Percentiles rank a stretch among this genome's conserved stretches.
These are phyloP conservation scores for Alfaro cultratus DNA, from an alignment of 2,797 vertebrate genomes.

Conservation along the genomic window DNA sequence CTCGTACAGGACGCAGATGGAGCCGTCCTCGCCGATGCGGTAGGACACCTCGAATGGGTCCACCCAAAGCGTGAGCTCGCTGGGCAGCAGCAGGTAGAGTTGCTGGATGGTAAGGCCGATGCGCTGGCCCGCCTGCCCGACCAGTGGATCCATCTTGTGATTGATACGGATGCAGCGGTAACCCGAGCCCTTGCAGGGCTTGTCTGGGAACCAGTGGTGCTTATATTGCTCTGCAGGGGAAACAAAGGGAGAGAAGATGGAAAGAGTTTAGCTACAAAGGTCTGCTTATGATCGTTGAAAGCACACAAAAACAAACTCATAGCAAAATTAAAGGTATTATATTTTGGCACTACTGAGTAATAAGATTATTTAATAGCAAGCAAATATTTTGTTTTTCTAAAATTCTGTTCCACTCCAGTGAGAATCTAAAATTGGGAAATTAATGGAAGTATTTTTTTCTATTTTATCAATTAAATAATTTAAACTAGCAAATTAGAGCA, in stretches of 20 bases:
- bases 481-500: neutral
- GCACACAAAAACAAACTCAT: neutral
- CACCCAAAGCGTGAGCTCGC: slow-evolving; percentile 97
- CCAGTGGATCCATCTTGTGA: slow-evolving; percentile 98
- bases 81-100: slow-evolving; percentile 94
- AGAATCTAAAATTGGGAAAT: neutral
- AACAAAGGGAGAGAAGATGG: slow-evolving; percentile 12
- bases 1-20: slow-evolving; percentile 97
- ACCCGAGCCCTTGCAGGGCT: slow-evolving; percentile 93
- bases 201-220: slow-evolving; percentile 98
- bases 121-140: slow-evolving; percentile 92
- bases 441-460: neutral
- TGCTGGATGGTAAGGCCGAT: slow-evolving; percentile 95
- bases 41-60: slow-evolving; percentile 98
- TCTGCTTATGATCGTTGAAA: neutral
- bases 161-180: slow-evolving; percentile 98
- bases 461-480: neutral
- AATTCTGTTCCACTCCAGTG: neutral
- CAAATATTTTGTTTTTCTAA: neutral
- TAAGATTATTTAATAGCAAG: neutral
- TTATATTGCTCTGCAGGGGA: slow-evolving; percentile 91
- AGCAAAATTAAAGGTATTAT: neutral
- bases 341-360: neutral
- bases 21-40: slow-evolving; percentile 95
- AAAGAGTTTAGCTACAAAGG: slow-evolving; percentile 9